These are phyloP conservation scores for Eupithecia abbreviata DNA, from an alignment of 2,888 invertebrate genomes.

Conservation along the genomic window DNA sequence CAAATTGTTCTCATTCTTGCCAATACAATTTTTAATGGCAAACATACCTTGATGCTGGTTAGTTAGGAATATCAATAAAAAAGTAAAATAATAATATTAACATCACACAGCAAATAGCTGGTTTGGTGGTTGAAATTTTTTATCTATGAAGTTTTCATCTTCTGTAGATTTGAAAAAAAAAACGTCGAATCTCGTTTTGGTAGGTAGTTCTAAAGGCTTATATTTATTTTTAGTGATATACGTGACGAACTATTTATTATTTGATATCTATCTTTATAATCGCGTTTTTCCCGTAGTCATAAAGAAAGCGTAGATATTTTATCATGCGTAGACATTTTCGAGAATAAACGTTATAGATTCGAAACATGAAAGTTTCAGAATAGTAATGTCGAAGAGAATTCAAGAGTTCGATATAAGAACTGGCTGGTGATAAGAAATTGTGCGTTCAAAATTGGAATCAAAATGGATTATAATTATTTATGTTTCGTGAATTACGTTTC, in stretches of 20 bases:
- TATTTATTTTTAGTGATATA: too few relatives aligned
- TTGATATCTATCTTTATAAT: not conserved
- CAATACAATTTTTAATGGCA: not conserved
- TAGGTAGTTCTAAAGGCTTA: too few relatives aligned
- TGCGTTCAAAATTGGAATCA: constrained; percentile 30
- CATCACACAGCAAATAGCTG: not conserved
- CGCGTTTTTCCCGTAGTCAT: not conserved
- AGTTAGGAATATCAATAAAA: not conserved
- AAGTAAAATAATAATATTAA: not conserved
- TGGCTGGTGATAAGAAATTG: constrained; percentile 36
- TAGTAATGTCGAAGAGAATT: not conserved
- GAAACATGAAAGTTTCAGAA: constrained; percentile 7
- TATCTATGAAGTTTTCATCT: not conserved
- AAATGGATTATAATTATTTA: constrained; percentile 4
- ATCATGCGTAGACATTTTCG: constrained; percentile 1
- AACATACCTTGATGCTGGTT: not conserved
- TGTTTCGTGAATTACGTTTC: not conserved
- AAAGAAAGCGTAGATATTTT: not conserved
- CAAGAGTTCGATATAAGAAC: constrained; percentile 28
- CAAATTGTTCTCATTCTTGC: not conserved
- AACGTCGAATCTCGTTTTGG: not conserved
- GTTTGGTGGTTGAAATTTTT: not conserved
- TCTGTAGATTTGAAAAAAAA: not conserved
- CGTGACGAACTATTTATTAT: not conserved
- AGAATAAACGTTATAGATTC: constrained; percentile 3